These are phyloP conservation scores for Choloepus didactylus DNA, from an alignment of 2,797 vertebrate species.

Conservation along the genomic window DNA sequence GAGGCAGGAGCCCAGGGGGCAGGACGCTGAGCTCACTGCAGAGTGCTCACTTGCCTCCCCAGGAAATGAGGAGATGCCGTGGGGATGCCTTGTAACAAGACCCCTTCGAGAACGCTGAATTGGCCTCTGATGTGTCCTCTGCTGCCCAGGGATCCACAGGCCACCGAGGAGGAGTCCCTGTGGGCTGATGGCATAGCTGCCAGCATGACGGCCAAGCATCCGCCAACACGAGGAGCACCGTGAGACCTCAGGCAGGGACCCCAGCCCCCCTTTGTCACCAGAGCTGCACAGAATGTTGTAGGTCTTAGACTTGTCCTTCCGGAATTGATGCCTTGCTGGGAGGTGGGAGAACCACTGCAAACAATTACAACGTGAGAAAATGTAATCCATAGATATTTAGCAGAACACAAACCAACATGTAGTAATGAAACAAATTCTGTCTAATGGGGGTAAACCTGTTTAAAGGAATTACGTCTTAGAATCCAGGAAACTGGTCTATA, in stretches of 20 bases:
- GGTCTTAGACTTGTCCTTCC: background rate
- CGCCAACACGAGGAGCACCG: too few relatives aligned
- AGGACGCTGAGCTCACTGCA: rapidly evolving
- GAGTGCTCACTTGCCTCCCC: rapidly evolving
- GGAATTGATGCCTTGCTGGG: background rate
- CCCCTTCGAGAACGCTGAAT: rapidly evolving
- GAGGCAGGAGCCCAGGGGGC: background rate
- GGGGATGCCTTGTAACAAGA: rapidly evolving
- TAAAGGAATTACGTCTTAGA: background rate
- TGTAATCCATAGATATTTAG: background rate
- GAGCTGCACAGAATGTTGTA: rapidly evolving
- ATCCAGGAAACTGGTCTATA: background rate
- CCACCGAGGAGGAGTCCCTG: background rate
- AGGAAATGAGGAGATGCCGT: background rate
- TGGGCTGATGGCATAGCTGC: background rate
- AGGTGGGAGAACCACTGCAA: too few relatives aligned
- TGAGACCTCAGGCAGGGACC: too few relatives aligned
- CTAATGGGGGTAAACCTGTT: background rate
- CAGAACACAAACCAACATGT: background rate
- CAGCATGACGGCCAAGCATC: too few relatives aligned
- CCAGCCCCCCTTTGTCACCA: background rate
- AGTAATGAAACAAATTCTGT: background rate
- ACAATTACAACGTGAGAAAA: background rate
- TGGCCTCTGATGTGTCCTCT: rapidly evolving
- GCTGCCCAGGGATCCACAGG: background rate